phyloP scores from a whole-genome alignment of 2,888 invertebrate species.

The Cosmia trapezina region DNA sequence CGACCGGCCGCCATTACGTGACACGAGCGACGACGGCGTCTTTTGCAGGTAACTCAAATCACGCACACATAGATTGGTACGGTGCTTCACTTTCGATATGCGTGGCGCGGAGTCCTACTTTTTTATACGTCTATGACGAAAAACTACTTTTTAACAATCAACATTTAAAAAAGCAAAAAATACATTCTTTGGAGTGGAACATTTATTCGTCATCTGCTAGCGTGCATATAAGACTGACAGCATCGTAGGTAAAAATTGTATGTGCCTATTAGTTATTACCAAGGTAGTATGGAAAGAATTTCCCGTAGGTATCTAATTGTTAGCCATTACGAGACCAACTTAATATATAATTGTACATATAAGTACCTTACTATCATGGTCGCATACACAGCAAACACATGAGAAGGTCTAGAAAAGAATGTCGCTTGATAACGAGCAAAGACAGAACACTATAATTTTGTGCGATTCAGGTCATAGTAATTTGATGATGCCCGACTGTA shows the following conservation, averaged over 20 bases:
- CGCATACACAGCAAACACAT: neutral
- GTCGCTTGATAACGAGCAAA: slow-evolving; percentile 24
- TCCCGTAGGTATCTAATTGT: neutral
- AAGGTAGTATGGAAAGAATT: neutral
- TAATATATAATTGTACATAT: neutral
- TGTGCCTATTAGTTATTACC: neutral
- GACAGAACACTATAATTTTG: slow-evolving; percentile 45
- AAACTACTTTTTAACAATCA: too few relatives aligned
- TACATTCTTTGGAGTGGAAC: neutral
- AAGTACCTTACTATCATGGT: slow-evolving; percentile 10
- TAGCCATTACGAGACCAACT: slow-evolving; percentile 1
- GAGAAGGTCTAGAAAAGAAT: slow-evolving; percentile 9
- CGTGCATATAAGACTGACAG: neutral
- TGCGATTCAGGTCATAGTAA: slow-evolving; percentile 35
- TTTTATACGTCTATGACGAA: too few relatives aligned
- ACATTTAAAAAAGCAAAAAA: neutral
- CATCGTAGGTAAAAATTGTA: neutral
- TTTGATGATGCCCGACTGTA: slow-evolving; percentile 15
- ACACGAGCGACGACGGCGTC: too few relatives aligned
- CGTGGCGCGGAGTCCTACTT: too few relatives aligned
- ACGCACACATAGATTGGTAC: too few relatives aligned
- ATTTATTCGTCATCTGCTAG: neutral
- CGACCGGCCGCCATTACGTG: too few relatives aligned
- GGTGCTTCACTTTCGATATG: too few relatives aligned
- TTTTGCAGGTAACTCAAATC: too few relatives aligned